Conservation (phyloP, 2,888 invertebrate species). For the Ornithoptera alexandrae region DNA sequence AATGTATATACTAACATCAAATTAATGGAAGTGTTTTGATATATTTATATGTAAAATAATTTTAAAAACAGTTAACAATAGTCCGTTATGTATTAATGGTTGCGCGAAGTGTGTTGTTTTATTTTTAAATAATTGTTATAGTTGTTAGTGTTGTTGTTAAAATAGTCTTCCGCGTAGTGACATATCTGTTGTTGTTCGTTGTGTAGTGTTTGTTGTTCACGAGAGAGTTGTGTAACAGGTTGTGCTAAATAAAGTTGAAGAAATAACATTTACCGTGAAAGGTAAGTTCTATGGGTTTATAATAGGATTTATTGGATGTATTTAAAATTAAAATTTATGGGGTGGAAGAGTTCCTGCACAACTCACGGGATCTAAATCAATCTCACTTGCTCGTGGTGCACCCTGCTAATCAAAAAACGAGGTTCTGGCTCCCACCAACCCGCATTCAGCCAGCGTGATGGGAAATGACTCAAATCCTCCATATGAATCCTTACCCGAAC, state of each 20-base stretch:
- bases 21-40: constrained; percentile 10
- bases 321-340: too few species aligned
- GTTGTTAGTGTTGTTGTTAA: constrained; percentile 43
- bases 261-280: constrained; percentile 57
- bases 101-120: constrained; percentile 18
- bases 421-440: too few species aligned
- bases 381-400: too few species aligned
- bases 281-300: constrained; percentile 46
- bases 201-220: constrained; percentile 25
- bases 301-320: too few species aligned
- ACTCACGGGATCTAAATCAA: too few species aligned
- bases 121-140: constrained; percentile 40
- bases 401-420: too few species aligned
- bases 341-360: too few species aligned
- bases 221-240: constrained; percentile 52
- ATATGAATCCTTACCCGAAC: too few species aligned
- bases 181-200: constrained; percentile 41
- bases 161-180: constrained; percentile 44
- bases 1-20: constrained; percentile 5
- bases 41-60: constrained; percentile 13
- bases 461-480: too few species aligned
- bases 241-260: constrained; percentile 64
- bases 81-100: constrained; percentile 29
- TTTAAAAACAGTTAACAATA: constrained; percentile 10
- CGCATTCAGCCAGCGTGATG: too few species aligned